These are phyloP conservation scores for Teleiodes luculella DNA, from an alignment of 2,888 invertebrate genomes.

Conservation along the genomic window DNA sequence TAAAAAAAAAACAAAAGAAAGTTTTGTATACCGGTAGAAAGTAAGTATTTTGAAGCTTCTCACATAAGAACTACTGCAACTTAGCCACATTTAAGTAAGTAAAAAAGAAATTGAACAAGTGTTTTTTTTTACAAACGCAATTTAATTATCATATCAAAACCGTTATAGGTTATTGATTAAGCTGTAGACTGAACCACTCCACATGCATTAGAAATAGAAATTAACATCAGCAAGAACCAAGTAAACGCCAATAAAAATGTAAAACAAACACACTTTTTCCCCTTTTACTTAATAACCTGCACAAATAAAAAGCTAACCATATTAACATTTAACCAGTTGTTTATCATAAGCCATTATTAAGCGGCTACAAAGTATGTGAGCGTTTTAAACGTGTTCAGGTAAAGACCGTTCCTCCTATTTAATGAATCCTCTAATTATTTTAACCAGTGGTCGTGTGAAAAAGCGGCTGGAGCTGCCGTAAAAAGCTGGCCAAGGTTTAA, in stretches of 20 bases:
- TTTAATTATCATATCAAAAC: slow-evolving; percentile 44
- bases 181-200: slow-evolving; percentile 40
- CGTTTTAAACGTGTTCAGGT: slow-evolving; percentile 32
- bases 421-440: slow-evolving; percentile 61
- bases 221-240: slow-evolving; percentile 48
- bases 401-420: slow-evolving; percentile 42
- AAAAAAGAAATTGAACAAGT: slow-evolving; percentile 19
- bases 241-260: slow-evolving; percentile 49
- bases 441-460: slow-evolving; percentile 43
- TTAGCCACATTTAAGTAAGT: too few relatives aligned
- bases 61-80: too few relatives aligned
- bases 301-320: slow-evolving; percentile 34
- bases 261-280: slow-evolving; percentile 42
- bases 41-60: too few relatives aligned
- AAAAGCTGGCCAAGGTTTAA: slow-evolving; percentile 33
- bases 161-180: slow-evolving; percentile 58
- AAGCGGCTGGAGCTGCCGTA: slow-evolving; percentile 37
- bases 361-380: slow-evolving; percentile 26
- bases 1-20: too few relatives aligned
- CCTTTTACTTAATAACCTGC: slow-evolving; percentile 29
- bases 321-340: slow-evolving; percentile 27
- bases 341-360: slow-evolving; percentile 30
- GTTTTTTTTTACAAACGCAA: background rate
- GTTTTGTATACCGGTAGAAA: too few relatives aligned
- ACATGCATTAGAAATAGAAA: slow-evolving; percentile 38